Evolutionary conservation across 2,797 vertebrate species (phyloP), one percentile per base, ranked within the genome.

Genomic region (Acropternis orthonyx): DNA sequence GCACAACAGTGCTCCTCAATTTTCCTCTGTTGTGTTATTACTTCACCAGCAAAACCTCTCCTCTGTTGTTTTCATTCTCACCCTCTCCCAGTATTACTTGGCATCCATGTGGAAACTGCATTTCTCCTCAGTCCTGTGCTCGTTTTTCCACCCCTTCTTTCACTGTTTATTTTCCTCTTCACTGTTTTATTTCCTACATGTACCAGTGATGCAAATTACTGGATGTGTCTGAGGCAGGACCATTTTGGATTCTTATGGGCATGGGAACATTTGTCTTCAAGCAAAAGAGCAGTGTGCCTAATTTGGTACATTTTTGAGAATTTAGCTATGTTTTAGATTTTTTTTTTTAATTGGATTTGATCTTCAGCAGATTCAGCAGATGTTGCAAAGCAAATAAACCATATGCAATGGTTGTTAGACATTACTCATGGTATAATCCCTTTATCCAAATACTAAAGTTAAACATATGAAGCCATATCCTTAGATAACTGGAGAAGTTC

Each of bases 351-450:
- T 95, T 92, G 73, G 75, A 88, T 96, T 95, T 97, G 95, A 96
- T 94, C 78, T 88, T 96, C 59, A 95, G 69, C 90, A 95, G 92
- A 83, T 94, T 93, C 72, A 83, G 78, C 96, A 97, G 96, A 97
- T 96, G 95, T 95, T 97, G 82, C 77, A 95, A 95, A 96, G 80
- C 88, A 96, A 97, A 97, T 95, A 97, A 97, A 96, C 85, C 44
- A 80, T 39, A 80, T 26, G 61, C 72, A 80, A 17, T 68, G 73
- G 58, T 86, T 73, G 73, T 95, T 92, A 97, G 91, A 94, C 92
- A 88, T 95, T 96, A 95, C 93, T 97, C 95, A 96, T 78, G 41
- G 96, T 48, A 44, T 95, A 97, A 97, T 96, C 92, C 85, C 56
- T 97, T 96, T 95, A 95, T 95, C 92, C 93, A 93, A 96, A 96